Base-by-base conservation (phyloP, 1,140 invertebrate species). In the Epicauta chinensis region DNA sequence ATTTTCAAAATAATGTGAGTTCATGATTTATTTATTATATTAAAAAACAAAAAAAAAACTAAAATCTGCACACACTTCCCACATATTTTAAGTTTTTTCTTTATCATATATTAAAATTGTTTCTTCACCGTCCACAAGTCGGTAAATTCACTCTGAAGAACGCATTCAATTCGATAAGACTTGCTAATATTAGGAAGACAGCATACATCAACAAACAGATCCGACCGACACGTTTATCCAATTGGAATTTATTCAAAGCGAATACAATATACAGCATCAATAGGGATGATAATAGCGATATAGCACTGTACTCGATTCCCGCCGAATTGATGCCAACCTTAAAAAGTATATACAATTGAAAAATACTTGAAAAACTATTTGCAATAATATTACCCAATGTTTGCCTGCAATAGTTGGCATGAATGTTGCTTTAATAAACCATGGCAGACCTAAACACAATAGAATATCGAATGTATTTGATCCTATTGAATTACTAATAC, bases 381-480 rank as follows among this genome's bases (percentile, higher is more conserved):
- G 40, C 12, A 29, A 44, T 23, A 43, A n/a, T 50, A 51, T 57
- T 55, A 70, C 68, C 65, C 63, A 89, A 64, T 86, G 81, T 58
- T 82, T 79, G 23, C 82, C 84, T 1, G 82, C 78, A 34, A 79
- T 76, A 5, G 83, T 80, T 1, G 87, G 86, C 54, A 87, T 82
- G 60, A 90, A 87, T 2, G 84, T 77, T 0, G 86, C 82, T 68
- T 91, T 91, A 15, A 91, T 83, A 17, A 91, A 76, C 89, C 89
- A 92, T 1, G 89, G 89, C 9, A 91, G 72, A 7, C 89, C 88
- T 45, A 92, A 71, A 62, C 89, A 92, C 2, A 93, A 71, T 9
- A 92, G 71, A 61, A 92, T 91, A 65, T 91, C 89, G 65, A 92
- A 91, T 2, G 89, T 91, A 64, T 92, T 93, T 2, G 88, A 91